Evolutionary conservation across 2,888 invertebrate genomes (phyloP).

Genomic region (Steinernema carpocapsae): DNA sequence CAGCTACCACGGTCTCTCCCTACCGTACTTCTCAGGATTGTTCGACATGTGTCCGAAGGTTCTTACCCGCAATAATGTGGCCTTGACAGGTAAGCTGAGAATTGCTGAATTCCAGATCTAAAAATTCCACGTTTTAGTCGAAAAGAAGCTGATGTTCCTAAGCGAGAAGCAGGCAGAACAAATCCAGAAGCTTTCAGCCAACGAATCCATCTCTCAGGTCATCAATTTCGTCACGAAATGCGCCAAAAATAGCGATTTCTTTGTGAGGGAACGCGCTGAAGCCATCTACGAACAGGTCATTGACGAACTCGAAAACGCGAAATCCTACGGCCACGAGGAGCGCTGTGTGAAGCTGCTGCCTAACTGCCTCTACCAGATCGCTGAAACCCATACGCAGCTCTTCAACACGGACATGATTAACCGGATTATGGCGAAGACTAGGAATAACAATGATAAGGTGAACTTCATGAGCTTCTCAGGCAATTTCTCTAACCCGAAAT

Average conservation of each 20-base stretch:
- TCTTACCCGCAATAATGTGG: conserved; percentile 51
- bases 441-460: conserved; percentile 38
- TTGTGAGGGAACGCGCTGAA: conserved; percentile 59
- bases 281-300: conserved; percentile 51
- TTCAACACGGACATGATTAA: conserved; percentile 43
- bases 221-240: conserved; percentile 56
- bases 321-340: conserved; percentile 60
- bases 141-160: conserved; percentile 46
- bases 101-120: not conserved
- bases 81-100: conserved; percentile 38
- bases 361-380: conserved; percentile 45
- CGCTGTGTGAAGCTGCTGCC: conserved; percentile 57
- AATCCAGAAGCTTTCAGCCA: conserved; percentile 51
- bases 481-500: not conserved
- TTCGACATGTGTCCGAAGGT: conserved; percentile 56
- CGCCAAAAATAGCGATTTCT: conserved; percentile 55
- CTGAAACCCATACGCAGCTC: conserved; percentile 45
- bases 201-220: conserved; percentile 47
- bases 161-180: conserved; percentile 49
- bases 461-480: no score
- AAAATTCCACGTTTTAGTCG: conserved; percentile 36
- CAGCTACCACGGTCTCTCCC: conserved; percentile 57
- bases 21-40: conserved; percentile 60
- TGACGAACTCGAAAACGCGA: conserved; percentile 59
- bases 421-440: conserved; percentile 41